phyloP scores from a whole-genome alignment of 2,888 invertebrate genomes.

The Drosophila borborema region DNA sequence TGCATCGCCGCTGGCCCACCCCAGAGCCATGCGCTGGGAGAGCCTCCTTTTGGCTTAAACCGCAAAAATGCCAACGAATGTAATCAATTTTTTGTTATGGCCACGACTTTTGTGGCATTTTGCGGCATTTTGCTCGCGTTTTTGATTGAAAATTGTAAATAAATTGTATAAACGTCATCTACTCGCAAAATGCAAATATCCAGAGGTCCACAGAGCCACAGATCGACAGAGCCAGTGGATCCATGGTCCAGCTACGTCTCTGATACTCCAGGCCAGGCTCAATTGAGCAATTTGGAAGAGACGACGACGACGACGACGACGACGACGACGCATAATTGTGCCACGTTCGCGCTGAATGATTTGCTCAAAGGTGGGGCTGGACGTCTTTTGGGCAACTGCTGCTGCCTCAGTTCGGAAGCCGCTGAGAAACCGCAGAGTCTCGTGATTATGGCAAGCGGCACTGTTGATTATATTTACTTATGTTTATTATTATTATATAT shows the following conservation, averaged over 20 bases:
- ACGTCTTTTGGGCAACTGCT: slow-evolving; percentile 30
- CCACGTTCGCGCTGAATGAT: slow-evolving; percentile 74
- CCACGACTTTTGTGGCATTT: slow-evolving; percentile 68
- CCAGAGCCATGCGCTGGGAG: slow-evolving; percentile 23
- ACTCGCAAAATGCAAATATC: slow-evolving; percentile 72
- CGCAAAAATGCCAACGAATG: slow-evolving; percentile 56
- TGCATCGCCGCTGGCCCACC: slow-evolving; percentile 32
- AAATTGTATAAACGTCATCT: slow-evolving; percentile 76
- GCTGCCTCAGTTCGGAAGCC: slow-evolving; percentile 67
- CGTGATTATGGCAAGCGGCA: slow-evolving; percentile 58
- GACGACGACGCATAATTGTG: slow-evolving; percentile 72
- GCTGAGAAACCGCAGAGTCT: slow-evolving; percentile 52
- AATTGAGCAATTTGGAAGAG: slow-evolving; percentile 75
- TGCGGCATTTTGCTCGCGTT: slow-evolving; percentile 66
- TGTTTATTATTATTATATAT: slow-evolving; percentile 13
- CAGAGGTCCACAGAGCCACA: not conserved
- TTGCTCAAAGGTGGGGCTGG: slow-evolving; percentile 69
- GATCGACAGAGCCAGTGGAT: not conserved
- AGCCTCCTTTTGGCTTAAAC: slow-evolving; percentile 19
- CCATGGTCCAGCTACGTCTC: slow-evolving; percentile 1
- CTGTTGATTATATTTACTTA: slow-evolving; percentile 48
- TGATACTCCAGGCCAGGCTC: slow-evolving; percentile 20
- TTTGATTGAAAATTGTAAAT: slow-evolving; percentile 80
- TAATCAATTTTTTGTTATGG: slow-evolving; percentile 68
- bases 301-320: slow-evolving; percentile 52